phyloP scores from a whole-genome alignment of 2,888 invertebrate genomes.

The Phengaris arion region DNA sequence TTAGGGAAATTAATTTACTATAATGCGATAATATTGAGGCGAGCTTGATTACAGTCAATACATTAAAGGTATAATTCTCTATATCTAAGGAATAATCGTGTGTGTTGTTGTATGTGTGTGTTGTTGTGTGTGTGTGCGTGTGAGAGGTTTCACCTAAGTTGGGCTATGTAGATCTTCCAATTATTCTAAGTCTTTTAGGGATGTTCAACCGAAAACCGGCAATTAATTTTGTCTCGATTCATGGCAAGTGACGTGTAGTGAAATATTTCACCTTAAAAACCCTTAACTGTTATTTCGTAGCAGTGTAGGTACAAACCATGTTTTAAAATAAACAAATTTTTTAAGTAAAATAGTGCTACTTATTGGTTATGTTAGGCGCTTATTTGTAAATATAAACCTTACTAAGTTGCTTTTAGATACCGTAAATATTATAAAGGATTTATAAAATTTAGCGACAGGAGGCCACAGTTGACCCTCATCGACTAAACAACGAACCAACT shows the following conservation, averaged over 20 bases:
- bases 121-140: too few species aligned
- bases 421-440: slow-evolving; percentile 17
- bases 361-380: too few species aligned
- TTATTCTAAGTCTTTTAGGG: slow-evolving; percentile 9
- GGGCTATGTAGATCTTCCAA: not conserved
- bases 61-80: too few species aligned
- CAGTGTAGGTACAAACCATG: not conserved
- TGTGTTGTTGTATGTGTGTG: too few species aligned
- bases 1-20: not conserved
- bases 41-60: too few species aligned
- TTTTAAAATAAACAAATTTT: not conserved
- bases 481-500: slow-evolving; percentile 74
- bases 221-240: not conserved
- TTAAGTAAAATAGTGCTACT: too few species aligned
- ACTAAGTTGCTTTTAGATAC: slow-evolving; percentile 31
- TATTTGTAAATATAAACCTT: too few species aligned
- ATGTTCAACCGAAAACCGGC: not conserved
- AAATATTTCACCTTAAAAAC: not conserved
- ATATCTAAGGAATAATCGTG: too few species aligned
- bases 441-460: slow-evolving; percentile 46
- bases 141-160: not conserved
- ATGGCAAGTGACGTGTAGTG: not conserved
- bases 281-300: not conserved
- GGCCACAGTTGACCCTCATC: slow-evolving; percentile 35
- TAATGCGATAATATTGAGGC: not conserved